Conservation (phyloP, 2,888 invertebrate genomes). For the Andricus quercusramuli region DNA sequence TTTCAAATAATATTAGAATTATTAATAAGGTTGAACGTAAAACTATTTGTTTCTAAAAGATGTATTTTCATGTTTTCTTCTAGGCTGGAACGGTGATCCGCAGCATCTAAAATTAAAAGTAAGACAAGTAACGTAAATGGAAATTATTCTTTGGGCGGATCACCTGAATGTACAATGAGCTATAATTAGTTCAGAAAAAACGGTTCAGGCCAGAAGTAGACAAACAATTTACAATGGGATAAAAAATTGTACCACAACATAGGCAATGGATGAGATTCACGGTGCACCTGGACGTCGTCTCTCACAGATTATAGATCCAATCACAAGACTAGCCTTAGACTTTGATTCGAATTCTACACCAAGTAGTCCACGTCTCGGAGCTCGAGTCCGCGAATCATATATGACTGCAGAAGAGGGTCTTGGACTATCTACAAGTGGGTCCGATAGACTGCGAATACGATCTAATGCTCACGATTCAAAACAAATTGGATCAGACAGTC, state of each 20-base stretch:
- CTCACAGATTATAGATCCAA: slow-evolving; percentile 91
- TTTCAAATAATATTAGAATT: too few species aligned
- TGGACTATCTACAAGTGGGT: slow-evolving; percentile 76
- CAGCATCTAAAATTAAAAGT: too few species aligned
- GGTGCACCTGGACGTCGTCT: slow-evolving; percentile 85
- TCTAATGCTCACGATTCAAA: slow-evolving; percentile 50
- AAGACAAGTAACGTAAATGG: too few species aligned
- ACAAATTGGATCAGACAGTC: slow-evolving; percentile 84
- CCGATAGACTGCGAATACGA: slow-evolving; percentile 56
- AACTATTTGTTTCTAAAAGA: too few species aligned
- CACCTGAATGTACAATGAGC: too few species aligned
- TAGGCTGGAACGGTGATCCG: too few species aligned
- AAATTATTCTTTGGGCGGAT: too few species aligned
- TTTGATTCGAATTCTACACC: slow-evolving; percentile 81
- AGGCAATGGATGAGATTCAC: slow-evolving; percentile 74
- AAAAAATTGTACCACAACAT: neutral
- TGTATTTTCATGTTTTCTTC: too few species aligned
- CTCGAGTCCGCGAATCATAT: slow-evolving; percentile 56
- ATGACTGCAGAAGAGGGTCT: slow-evolving; percentile 44
- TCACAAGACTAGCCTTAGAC: slow-evolving; percentile 84
- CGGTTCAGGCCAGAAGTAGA: too few species aligned
- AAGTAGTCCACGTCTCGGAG: slow-evolving; percentile 75
- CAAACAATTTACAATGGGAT: too few species aligned
- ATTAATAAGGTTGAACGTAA: too few species aligned
- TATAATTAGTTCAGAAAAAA: too few species aligned